Evolutionary conservation across 2,113 vertebrate species (phyloP), one percentile per base, ranked within the genome.

Genomic region (Meles meles): DNA sequence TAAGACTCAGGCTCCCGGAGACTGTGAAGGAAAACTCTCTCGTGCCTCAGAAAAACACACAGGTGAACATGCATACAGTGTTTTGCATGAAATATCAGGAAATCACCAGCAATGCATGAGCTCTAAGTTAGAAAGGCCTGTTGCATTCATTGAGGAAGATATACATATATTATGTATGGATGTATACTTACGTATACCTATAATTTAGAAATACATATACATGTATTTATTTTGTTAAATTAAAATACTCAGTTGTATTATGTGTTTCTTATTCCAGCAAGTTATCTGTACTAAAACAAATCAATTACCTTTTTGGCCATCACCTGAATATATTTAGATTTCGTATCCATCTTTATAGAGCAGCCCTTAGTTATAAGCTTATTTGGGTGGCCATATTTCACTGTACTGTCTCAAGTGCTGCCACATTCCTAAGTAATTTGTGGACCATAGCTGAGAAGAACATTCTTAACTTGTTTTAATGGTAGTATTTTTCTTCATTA

Each of bases 401-500:
- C 86, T 96, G 80, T 92, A 31, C 94, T 97, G 4, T 98, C 81
- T 97, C 44, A 31, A 74, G 49, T 94, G 82, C 82, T 96, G 90
- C 92, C 74, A 95, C 86, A 77, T 96, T 49, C 91, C 92, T 96
- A 98, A 97, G 15, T 97, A 98, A 97, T 89, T 88, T 49, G 15
- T 92, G 97, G 94, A 86, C 92, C 97, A 97, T 3, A 5, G 87
- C 96, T 55, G 69, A 97, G 96, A 82, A 96, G 93, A 97, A 80
- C 97, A 96, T 87, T 93, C 37, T 97, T 98, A 93, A 96, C 82
- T 74, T 94, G 47, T 98, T 90, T 96, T 98, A 97, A 96, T 98
- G 97, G 93, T 65, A 91, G 65, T 97, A 98, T 97, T 98, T 98
- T 98, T 98, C 98, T 98, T 98, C 27, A 20, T 98, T 98, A 96